Percentiles rank a stretch among this genome's conserved stretches.
phyloP scores from a whole-genome alignment of 2,113 vertebrate species.

The Nothobranchius kuhntae region DNA sequence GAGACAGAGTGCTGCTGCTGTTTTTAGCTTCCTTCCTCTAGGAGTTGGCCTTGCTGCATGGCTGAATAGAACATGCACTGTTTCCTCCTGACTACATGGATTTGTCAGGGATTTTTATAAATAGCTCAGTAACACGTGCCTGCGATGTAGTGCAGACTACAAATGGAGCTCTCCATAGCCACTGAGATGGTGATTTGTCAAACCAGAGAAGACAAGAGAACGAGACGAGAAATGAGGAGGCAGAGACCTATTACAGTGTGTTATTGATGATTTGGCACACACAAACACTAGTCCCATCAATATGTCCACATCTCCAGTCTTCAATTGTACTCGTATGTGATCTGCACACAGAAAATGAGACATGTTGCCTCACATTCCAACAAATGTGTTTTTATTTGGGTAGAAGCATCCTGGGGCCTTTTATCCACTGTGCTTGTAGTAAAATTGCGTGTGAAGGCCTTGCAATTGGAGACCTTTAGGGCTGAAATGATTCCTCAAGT shows the following conservation, averaged over 20 bases:
- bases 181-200: conserved; percentile 30
- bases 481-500: too few relatives aligned
- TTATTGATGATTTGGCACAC: conserved; percentile 11
- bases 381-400: background rate
- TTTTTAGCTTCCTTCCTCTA: conserved; percentile 71
- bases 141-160: conserved; percentile 38
- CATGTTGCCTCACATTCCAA: conserved; percentile 3
- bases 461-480: background rate
- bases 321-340: conserved; percentile 2
- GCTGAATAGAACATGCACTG: conserved; percentile 71
- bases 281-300: conserved; percentile 6
- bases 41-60: conserved; percentile 69
- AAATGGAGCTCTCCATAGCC: conserved; percentile 38
- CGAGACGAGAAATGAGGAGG: background rate
- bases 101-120: conserved; percentile 79
- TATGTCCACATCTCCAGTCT: conserved; percentile 2
- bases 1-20: conserved; percentile 48
- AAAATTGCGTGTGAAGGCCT: background rate
- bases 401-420: background rate
- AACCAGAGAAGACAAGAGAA: conserved; percentile 12
- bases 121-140: conserved; percentile 75
- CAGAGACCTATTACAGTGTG: background rate
- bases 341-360: conserved; percentile 1
- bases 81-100: conserved; percentile 75
- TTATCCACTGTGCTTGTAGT: background rate